Base-by-base conservation (phyloP, 2,888 invertebrate species). In the Chloroclystis v-ata region DNA sequence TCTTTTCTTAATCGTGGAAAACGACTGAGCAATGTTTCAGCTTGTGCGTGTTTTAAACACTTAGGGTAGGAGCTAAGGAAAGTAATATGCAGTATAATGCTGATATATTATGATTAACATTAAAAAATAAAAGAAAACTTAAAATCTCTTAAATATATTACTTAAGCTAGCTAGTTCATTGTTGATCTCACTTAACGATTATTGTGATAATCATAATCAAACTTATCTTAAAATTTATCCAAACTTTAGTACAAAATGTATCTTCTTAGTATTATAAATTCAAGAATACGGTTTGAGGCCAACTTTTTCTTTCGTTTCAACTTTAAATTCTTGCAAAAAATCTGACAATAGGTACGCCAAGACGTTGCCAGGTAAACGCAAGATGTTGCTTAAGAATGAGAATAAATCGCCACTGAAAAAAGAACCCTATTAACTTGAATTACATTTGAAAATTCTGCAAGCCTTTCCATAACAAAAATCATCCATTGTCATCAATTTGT, bases 361-460 rank as follows among this genome's bases (percentile, higher is more conserved):
- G 78, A 73, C 69, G 67, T 69, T 72, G 63, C 63, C 85, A 85
- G 86, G 86, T 86, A 83, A 67, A 65, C 61, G 75, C 76, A 84
- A 85, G 83, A 85, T 83, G 82, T 71, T 69, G 24, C 82, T 82
- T 82, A 80, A 82, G 83, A 79, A 79, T 75, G 57, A 52, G 54
- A 45, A 59, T 60, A 63, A 59, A 43, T 33, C 8, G 29, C 24
- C 24, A 46, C 6, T 9, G 9, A 1, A 60, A 46, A 39, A 40
- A 47, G 24, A 40, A 50, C 62, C 52, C 48, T 65, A 67, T 43
- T 1, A 0, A 10, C 3, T 9, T 0, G 0, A 0, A 0, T 20
- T 59, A 63, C 50, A 52, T 46, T 44, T 43, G 20, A 56, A 52
- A 54, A 39, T 60, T 4, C 8, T 14, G 12, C 3, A 25, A 30